Evolutionary conservation across 2,797 vertebrate genomes (phyloP).

Genomic region (Oreortyx pictus): DNA sequence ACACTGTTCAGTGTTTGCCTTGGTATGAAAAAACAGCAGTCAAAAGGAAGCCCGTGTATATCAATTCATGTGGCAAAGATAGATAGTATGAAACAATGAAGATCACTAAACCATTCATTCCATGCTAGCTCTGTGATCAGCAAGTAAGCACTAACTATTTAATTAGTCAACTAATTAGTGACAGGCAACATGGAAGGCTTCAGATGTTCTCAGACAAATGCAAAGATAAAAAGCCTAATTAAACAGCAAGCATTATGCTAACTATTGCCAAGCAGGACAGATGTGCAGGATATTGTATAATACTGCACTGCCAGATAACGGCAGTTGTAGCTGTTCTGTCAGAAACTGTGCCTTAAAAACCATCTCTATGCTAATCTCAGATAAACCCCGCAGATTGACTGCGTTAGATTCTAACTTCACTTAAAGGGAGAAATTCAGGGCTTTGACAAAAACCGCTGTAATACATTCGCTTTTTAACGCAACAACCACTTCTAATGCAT

Average conservation of each 20-base stretch:
- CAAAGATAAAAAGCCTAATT: conserved; percentile 90
- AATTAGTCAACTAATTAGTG: conserved; percentile 95
- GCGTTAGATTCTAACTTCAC: background rate
- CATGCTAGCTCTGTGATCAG: conserved; percentile 82
- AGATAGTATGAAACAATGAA: conserved; percentile 76
- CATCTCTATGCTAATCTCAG: background rate
- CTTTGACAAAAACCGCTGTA: background rate
- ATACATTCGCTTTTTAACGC: background rate
- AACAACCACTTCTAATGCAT: background rate
- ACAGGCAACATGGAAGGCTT: conserved; percentile 87
- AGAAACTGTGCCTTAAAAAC: background rate
- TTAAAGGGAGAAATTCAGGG: background rate
- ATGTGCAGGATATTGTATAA: conserved; percentile 78
- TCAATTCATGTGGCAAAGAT: conserved; percentile 64
- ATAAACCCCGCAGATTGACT: background rate
- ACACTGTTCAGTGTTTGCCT: conserved; percentile 36
- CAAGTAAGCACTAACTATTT: conserved; percentile 91
- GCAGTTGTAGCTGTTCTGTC: background rate
- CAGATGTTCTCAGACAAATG: conserved; percentile 85
- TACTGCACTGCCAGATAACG: conserved; percentile 33
- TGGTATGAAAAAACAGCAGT: conserved; percentile 39
- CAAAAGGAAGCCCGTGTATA: conserved; percentile 44
- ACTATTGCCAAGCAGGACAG: conserved; percentile 85
- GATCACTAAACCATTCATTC: conserved; percentile 82
- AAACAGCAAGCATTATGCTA: conserved; percentile 81